Conservation (phyloP, 2,797 vertebrate species). For the Phaenicophaeus curvirostris region DNA sequence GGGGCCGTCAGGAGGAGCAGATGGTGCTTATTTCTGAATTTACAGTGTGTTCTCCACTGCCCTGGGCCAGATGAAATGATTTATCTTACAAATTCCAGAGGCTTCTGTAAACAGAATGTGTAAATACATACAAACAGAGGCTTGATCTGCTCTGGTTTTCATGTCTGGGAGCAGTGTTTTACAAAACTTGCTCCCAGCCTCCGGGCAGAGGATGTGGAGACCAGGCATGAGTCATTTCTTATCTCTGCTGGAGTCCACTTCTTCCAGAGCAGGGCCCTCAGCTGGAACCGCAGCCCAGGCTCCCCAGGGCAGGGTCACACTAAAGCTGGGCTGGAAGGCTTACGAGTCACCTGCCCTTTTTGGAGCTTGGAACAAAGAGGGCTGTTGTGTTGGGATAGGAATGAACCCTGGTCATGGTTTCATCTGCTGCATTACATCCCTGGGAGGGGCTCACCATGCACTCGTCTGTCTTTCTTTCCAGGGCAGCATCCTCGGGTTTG, state of each 20-base stretch:
- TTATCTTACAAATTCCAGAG: slow-evolving; percentile 10
- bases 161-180: not conserved
- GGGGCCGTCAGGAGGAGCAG: not conserved
- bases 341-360: not conserved
- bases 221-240: not conserved
- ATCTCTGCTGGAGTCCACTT: not conserved
- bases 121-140: not conserved
- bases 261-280: not conserved
- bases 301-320: not conserved
- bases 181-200: not conserved
- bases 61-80: not conserved
- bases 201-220: not conserved
- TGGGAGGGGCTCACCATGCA: fast-evolving
- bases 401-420: not conserved
- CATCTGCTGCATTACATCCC: not conserved
- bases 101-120: slow-evolving; percentile 1
- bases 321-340: not conserved
- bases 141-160: not conserved
- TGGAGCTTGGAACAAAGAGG: not conserved
- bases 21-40: not conserved
- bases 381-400: not conserved
- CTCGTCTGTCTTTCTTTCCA: not conserved
- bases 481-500: not conserved
- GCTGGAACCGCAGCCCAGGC: not conserved
- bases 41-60: not conserved